Conservation (phyloP, 2,113 vertebrate genomes). For the Odontophorus gujanensis region DNA sequence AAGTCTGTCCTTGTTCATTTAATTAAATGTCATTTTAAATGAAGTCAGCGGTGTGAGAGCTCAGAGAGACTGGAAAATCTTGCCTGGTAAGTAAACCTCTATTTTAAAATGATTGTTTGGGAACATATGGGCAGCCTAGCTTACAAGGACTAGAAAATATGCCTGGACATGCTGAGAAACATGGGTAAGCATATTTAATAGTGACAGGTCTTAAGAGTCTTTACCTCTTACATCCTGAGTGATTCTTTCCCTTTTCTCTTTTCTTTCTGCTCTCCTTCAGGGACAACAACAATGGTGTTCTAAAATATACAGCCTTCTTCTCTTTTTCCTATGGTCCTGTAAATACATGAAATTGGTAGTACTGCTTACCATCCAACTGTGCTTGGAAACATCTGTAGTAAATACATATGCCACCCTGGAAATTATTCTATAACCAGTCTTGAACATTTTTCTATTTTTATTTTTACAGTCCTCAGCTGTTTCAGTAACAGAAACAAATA, state of each 20-base stretch:
- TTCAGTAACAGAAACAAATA: background rate
- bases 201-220: background rate
- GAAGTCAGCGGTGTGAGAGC: slow-evolving; percentile 46
- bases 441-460: background rate
- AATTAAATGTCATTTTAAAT: slow-evolving; percentile 77
- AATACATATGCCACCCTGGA: background rate
- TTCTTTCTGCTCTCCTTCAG: background rate
- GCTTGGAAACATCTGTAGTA: background rate
- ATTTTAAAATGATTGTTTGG: slow-evolving; percentile 37
- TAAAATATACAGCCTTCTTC: background rate
- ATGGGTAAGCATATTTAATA: slow-evolving; percentile 47
- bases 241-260: background rate
- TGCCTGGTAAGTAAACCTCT: slow-evolving; percentile 41
- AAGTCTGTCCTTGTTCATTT: slow-evolving; percentile 69
- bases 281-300: background rate
- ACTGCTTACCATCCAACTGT: background rate
- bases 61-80: background rate
- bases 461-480: background rate
- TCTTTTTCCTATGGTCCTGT: background rate
- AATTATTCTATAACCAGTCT: background rate
- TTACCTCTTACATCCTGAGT: background rate
- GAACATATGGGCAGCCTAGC: slow-evolving; percentile 42
- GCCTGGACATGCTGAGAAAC: slow-evolving; percentile 39
- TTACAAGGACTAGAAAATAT: slow-evolving; percentile 45
- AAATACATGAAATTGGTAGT: background rate